A percentile compares a stretch with the other conserved stretches of the same genome.
These are phyloP conservation scores for Rotaria sp. DNA, from an alignment of 2,888 invertebrate species.

Conservation along the genomic window DNA sequence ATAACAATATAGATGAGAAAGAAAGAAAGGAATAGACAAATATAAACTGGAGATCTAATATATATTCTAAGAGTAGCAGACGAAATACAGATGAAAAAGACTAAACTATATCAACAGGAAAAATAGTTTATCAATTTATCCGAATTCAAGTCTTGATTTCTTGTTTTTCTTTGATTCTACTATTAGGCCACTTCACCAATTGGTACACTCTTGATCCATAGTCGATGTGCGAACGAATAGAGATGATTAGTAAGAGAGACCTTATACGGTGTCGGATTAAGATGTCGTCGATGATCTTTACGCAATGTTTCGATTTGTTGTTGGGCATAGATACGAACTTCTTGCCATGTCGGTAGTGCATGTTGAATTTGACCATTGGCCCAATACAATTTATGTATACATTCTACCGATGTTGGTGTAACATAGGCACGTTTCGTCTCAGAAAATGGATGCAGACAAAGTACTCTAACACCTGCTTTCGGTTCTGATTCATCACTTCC, in stretches of 20 bases:
- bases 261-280: conserved; percentile 97
- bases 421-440: no score
- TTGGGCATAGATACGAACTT: conserved; percentile 71
- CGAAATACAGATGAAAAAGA: no score
- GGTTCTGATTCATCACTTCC: conserved; percentile 52
- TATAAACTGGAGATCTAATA: no score
- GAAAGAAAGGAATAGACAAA: no score
- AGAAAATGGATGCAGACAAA: conserved; percentile 87
- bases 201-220: conserved; percentile 93
- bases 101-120: no score
- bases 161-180: no score
- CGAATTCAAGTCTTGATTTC: no score
- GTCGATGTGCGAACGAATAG: conserved; percentile 84
- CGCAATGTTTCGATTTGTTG: conserved; percentile 71
- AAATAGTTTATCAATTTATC: no score
- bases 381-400: conserved; percentile 77
- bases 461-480: conserved; percentile 63
- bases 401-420: conserved; percentile 79
- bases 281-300: no score
- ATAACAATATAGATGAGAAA: no score
- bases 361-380: conserved; percentile 64
- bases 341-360: conserved; percentile 65
- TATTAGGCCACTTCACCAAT: conserved; percentile 84
- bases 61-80: no score
- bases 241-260: conserved; percentile 85